Percentiles rank a stretch among this genome's conserved stretches.
These are phyloP conservation scores for Marmota monax DNA, from an alignment of 2,113 vertebrate genomes.

Conservation along the genomic window DNA sequence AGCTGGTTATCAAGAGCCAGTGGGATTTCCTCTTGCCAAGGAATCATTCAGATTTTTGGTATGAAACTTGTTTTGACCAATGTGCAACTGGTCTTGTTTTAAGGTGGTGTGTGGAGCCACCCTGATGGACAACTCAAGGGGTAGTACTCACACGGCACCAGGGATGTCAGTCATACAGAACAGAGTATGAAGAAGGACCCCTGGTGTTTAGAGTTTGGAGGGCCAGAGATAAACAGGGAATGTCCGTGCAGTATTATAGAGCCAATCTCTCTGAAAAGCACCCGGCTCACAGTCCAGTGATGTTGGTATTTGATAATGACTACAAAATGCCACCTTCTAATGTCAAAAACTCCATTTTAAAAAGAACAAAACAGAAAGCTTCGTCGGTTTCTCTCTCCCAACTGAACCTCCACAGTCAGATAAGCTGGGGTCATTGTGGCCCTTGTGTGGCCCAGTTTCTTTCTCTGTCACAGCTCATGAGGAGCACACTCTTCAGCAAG, in stretches of 20 bases:
- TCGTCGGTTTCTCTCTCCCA: neutral
- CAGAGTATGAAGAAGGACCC: neutral
- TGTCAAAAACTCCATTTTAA: slow-evolving; percentile 66
- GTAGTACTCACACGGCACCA: accelerated
- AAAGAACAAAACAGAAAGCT: slow-evolving; percentile 16
- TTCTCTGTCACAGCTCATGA: neutral
- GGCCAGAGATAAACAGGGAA: neutral
- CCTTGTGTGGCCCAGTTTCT: neutral
- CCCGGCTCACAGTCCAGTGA: neutral
- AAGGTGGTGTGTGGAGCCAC: neutral
- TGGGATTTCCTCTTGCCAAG: neutral
- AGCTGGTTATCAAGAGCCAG: neutral
- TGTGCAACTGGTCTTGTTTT: neutral
- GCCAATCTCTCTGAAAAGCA: neutral
- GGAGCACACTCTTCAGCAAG: neutral
- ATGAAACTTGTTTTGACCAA: neutral
- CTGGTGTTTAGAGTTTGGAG: neutral
- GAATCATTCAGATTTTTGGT: neutral
- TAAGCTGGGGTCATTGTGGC: neutral
- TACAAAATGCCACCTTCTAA: slow-evolving; percentile 63
- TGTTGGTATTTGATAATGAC: slow-evolving; percentile 63
- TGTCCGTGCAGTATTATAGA: neutral
- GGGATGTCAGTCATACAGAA: neutral
- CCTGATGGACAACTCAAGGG: neutral
- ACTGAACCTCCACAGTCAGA: neutral